These are phyloP conservation scores for Chymomyza fuscimana DNA, from an alignment of 2,888 invertebrate species.

Conservation along the genomic window DNA sequence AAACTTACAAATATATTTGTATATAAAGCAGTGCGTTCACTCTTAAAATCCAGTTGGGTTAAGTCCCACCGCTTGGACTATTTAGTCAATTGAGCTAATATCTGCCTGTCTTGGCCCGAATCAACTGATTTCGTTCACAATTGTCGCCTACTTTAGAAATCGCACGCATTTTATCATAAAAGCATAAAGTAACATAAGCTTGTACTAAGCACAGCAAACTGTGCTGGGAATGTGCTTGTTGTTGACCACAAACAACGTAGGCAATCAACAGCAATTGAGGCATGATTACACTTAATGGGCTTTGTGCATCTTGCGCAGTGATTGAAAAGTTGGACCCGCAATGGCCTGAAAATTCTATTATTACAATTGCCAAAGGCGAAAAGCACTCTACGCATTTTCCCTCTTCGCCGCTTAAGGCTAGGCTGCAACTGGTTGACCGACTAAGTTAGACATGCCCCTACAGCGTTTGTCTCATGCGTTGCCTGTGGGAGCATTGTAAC, in stretches of 20 bases:
- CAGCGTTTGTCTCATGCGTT: neutral
- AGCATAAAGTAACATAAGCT: neutral
- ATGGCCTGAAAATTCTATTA: neutral
- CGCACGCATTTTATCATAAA: neutral
- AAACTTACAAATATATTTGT: neutral
- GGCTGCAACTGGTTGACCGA: neutral
- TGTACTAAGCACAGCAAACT: neutral
- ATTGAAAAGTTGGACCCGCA: conserved; percentile 35
- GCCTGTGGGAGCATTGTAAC: conserved; percentile 55
- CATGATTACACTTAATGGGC: conserved; percentile 68
- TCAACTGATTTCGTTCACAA: neutral
- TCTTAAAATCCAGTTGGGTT: neutral
- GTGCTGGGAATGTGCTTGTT: neutral
- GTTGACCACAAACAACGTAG: conserved; percentile 39
- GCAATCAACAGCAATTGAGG: conserved; percentile 69
- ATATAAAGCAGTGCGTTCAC: neutral
- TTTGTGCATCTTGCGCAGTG: conserved; percentile 33
- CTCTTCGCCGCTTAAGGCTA: neutral
- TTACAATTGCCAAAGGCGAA: neutral
- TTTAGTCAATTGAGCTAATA: neutral
- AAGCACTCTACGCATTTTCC: neutral
- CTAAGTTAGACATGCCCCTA: neutral
- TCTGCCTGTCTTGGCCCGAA: neutral
- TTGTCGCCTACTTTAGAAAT: neutral
- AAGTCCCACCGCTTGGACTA: neutral